Percentiles rank a stretch among this genome's conserved stretches.
Evolutionary conservation across 2,797 vertebrate genomes (phyloP).

Genomic region (Bryconaethiops microstoma): DNA sequence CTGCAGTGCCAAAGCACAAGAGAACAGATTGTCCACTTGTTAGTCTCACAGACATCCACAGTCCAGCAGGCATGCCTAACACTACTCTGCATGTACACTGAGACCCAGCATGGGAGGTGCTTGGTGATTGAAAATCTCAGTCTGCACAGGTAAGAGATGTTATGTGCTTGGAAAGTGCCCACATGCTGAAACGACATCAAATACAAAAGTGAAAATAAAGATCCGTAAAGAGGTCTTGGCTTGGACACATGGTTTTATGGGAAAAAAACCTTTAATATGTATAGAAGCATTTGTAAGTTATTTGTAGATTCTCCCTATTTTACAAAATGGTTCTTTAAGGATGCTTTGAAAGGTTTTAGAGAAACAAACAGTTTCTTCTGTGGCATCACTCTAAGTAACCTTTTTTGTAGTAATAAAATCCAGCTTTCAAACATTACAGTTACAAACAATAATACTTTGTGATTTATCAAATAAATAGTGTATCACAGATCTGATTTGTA

Average conservation of each 20-base stretch:
- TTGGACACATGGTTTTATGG: neutral
- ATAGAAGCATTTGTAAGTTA: neutral
- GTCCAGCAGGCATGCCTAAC: constrained; percentile 76
- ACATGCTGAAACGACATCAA: neutral
- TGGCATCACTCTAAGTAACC: too few species aligned
- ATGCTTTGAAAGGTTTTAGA: neutral
- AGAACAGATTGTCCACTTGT: constrained; percentile 70
- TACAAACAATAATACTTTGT: neutral
- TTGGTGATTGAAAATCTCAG: constrained; percentile 77
- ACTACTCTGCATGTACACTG: constrained; percentile 74
- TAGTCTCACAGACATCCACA: constrained; percentile 64
- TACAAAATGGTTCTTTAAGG: neutral
- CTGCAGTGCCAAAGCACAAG: constrained; percentile 66
- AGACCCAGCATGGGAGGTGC: constrained; percentile 70
- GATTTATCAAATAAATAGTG: neutral
- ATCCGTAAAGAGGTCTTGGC: neutral
- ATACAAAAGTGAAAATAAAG: neutral
- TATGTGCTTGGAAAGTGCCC: neutral
- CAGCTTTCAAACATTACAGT: too few species aligned
- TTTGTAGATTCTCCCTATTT: neutral
- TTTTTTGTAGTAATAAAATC: too few species aligned
- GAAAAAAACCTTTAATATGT: too few species aligned
- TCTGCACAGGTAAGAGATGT: constrained; percentile 75
- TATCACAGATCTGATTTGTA: neutral
- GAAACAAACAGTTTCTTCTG: too few species aligned